A percentile compares a stretch with the other conserved stretches of the same genome.
Conservation (phyloP, 2,888 invertebrate genomes). For the Seira musarum region DNA sequence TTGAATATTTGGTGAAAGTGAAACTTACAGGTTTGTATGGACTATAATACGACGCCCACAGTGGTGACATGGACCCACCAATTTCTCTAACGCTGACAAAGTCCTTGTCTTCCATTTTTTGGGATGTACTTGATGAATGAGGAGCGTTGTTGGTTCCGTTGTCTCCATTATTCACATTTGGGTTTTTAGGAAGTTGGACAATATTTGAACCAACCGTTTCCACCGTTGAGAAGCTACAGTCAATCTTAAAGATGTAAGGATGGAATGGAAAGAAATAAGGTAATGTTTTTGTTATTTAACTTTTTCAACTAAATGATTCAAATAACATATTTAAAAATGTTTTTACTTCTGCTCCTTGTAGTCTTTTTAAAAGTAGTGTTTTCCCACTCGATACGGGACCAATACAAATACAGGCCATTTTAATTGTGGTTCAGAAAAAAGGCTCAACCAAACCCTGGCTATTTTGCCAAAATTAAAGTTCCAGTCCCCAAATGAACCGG, state of each 20-base stretch:
- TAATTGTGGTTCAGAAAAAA: too few species aligned
- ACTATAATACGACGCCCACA: slow-evolving; percentile 84
- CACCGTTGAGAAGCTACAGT: slow-evolving; percentile 77
- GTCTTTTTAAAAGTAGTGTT: slow-evolving; percentile 82
- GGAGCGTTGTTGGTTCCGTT: slow-evolving; percentile 65
- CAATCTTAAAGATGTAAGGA: too few species aligned
- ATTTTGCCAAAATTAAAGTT: too few species aligned
- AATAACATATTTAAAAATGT: background rate
- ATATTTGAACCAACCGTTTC: slow-evolving; percentile 87
- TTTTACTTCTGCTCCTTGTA: slow-evolving; percentile 76
- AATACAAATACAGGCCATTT: slow-evolving; percentile 78
- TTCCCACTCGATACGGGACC: slow-evolving; percentile 88
- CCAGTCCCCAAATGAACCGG: too few species aligned
- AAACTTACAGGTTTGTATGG: slow-evolving; percentile 59
- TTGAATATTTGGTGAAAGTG: slow-evolving; percentile 6
- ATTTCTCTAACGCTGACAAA: slow-evolving; percentile 79
- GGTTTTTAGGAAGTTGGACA: slow-evolving; percentile 76
- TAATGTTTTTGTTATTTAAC: too few species aligned
- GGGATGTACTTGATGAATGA: background rate
- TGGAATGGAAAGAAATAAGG: too few species aligned
- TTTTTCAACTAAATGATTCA: background rate
- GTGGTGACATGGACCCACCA: slow-evolving; percentile 86
- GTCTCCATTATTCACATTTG: slow-evolving; percentile 66
- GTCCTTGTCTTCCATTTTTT: slow-evolving; percentile 74
- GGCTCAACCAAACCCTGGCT: too few species aligned